phyloP scores from a whole-genome alignment of 2,888 invertebrate genomes.

The Eucriotettix oculatus region DNA sequence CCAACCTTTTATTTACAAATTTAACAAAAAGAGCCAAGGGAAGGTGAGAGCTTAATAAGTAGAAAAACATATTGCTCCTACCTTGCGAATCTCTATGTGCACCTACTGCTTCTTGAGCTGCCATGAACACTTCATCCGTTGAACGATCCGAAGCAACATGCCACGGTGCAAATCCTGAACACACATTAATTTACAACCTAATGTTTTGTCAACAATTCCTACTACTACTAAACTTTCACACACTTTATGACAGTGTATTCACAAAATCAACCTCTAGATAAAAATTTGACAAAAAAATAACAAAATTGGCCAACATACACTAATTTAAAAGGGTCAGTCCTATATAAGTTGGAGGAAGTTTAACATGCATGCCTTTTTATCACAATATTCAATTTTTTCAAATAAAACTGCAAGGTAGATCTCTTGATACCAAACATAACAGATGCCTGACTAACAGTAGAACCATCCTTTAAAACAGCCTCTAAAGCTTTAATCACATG shows the following conservation, averaged over 20 bases:
- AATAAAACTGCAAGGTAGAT: conserved; percentile 34
- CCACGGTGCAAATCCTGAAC: conserved; percentile 67
- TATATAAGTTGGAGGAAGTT: not conserved
- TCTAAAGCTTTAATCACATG: conserved; percentile 24
- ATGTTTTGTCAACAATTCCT: too few relatives aligned
- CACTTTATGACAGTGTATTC: too few relatives aligned
- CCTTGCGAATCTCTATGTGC: conserved; percentile 83
- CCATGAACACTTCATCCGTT: conserved; percentile 64
- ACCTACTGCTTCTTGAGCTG: conserved; percentile 59
- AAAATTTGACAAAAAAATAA: not conserved
- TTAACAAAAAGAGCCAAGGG: too few relatives aligned
- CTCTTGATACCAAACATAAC: conserved; percentile 34
- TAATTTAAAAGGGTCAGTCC: not conserved
- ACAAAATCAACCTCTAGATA: not conserved
- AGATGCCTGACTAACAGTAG: conserved; percentile 32
- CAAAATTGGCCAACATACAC: not conserved
- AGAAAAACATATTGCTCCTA: conserved; percentile 33
- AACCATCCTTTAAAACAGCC: conserved; percentile 31
- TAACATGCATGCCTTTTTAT: conserved; percentile 17
- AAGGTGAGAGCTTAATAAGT: too few relatives aligned
- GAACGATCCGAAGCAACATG: conserved; percentile 55
- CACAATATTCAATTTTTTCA: conserved; percentile 34
- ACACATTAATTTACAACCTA: too few relatives aligned
- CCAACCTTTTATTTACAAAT: too few relatives aligned
- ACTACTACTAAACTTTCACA: too few relatives aligned